Conservation (phyloP, 2,797 vertebrate genomes). For the Anguilla marmorata region DNA sequence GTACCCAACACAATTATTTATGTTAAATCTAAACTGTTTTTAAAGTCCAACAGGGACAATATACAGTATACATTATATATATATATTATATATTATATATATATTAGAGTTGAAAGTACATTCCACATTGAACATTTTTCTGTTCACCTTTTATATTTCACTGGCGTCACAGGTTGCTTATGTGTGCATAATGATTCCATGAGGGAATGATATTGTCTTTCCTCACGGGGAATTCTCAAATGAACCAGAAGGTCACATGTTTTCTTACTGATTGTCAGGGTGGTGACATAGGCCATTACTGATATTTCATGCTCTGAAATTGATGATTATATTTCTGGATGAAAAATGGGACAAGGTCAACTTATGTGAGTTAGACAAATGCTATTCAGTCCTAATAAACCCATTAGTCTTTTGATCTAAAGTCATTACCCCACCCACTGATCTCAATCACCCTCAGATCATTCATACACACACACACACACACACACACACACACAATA, state of each 20-base stretch:
- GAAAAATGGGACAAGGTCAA: constrained; percentile 9
- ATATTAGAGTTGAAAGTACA: no score
- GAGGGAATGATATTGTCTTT: neutral
- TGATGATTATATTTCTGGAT: constrained; percentile 2
- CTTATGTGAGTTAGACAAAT: neutral
- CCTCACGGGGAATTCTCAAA: neutral
- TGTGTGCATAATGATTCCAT: neutral
- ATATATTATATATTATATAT: no score
- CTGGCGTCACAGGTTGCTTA: neutral
- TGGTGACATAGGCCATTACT: constrained; percentile 5
- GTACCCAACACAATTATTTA: no score
- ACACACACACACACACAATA: neutral
- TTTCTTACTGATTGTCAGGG: neutral
- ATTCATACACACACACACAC: neutral
- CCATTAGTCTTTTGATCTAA: constrained; percentile 10
- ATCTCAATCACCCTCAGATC: neutral
- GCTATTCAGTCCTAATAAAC: constrained; percentile 6
- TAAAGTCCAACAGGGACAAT: no score
- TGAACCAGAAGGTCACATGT: neutral
- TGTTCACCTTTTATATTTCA: neutral
- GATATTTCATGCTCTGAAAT: constrained; percentile 13
- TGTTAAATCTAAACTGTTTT: no score
- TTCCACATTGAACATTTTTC: no score
- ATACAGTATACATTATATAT: no score
- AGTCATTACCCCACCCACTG: neutral